Evolutionary conservation across 2,797 vertebrate genomes (phyloP).

Genomic region (Poeciliopsis paucimaculata): DNA sequence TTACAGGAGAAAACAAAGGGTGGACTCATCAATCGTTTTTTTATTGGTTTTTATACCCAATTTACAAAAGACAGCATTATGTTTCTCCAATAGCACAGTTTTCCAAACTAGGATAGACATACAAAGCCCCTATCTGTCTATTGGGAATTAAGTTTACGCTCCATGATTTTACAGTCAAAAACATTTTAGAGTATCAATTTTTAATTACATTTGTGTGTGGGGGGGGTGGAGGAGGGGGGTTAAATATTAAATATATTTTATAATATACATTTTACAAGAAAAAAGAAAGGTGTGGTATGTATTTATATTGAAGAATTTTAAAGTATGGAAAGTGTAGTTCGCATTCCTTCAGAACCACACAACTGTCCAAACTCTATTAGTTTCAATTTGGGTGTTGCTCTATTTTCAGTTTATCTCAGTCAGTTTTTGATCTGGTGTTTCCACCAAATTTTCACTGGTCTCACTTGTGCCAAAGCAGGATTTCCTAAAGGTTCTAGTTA

Average conservation of each 20-base stretch:
- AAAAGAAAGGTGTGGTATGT: not conserved
- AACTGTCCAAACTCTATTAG: not conserved
- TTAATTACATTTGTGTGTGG: not conserved
- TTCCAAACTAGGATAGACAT: constrained; percentile 12
- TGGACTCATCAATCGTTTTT: constrained; percentile 46
- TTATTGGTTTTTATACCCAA: constrained; percentile 56
- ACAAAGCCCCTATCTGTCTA: not conserved
- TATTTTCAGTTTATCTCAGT: not conserved
- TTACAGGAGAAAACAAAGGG: constrained; percentile 67
- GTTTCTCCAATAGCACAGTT: constrained; percentile 48
- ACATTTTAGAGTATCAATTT: not conserved
- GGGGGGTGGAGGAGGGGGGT: not conserved
- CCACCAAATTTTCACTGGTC: constrained; percentile 30
- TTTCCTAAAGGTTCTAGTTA: constrained; percentile 48
- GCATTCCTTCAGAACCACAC: not conserved
- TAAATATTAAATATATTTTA: too few relatives aligned
- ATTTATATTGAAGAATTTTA: not conserved
- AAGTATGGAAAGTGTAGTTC: not conserved
- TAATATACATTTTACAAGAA: not conserved
- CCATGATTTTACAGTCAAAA: not conserved
- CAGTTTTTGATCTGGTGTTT: not conserved
- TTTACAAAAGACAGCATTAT: constrained; percentile 29
- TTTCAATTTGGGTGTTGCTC: not conserved
- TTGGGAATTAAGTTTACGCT: not conserved
- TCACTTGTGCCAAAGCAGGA: constrained; percentile 32